Percentiles rank a stretch among this genome's conserved stretches.
These are phyloP conservation scores for Myoxocephalus aenaeus DNA, from an alignment of 2,797 vertebrate genomes.

Conservation along the genomic window DNA sequence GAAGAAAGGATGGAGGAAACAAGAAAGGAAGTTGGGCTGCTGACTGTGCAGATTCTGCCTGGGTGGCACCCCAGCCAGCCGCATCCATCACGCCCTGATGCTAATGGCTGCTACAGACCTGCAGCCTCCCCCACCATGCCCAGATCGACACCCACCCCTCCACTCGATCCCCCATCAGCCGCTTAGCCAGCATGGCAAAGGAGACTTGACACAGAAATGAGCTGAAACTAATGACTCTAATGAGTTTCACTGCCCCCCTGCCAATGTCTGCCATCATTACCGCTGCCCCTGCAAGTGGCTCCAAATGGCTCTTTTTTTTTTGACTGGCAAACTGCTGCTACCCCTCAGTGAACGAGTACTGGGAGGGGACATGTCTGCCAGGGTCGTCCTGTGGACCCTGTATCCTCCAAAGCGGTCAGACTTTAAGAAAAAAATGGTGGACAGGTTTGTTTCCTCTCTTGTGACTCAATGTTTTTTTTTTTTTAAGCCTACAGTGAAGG, in stretches of 20 bases:
- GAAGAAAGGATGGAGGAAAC: slow-evolving; percentile 33
- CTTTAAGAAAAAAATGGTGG: not conserved
- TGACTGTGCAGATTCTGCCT: slow-evolving; percentile 64
- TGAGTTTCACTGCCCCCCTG: slow-evolving; percentile 70
- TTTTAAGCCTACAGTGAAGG: too few relatives aligned
- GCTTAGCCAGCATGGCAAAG: slow-evolving; percentile 55
- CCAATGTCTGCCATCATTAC: slow-evolving; percentile 68
- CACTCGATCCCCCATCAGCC: not conserved
- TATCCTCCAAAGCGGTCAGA: slow-evolving; percentile 13
- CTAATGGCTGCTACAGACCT: slow-evolving; percentile 65
- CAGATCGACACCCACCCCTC: slow-evolving; percentile 9
- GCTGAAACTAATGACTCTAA: slow-evolving; percentile 78
- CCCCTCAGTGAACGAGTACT: slow-evolving; percentile 43
- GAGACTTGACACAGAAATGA: slow-evolving; percentile 75
- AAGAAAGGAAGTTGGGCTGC: slow-evolving; percentile 42
- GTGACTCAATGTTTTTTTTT: not conserved
- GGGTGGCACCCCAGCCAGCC: slow-evolving; percentile 56
- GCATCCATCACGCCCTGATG: slow-evolving; percentile 73
- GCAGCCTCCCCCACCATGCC: slow-evolving; percentile 34
- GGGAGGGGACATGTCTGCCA: slow-evolving; percentile 13
- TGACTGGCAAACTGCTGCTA: slow-evolving; percentile 54
- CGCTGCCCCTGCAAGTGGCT: slow-evolving; percentile 61
- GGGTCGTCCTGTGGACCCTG: slow-evolving; percentile 24
- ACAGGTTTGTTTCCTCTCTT: slow-evolving; percentile 3
- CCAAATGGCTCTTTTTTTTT: slow-evolving; percentile 60